Conservation (phyloP, 53 echinoderm and acorn worm genomes). For the Henricia sp. region DNA sequence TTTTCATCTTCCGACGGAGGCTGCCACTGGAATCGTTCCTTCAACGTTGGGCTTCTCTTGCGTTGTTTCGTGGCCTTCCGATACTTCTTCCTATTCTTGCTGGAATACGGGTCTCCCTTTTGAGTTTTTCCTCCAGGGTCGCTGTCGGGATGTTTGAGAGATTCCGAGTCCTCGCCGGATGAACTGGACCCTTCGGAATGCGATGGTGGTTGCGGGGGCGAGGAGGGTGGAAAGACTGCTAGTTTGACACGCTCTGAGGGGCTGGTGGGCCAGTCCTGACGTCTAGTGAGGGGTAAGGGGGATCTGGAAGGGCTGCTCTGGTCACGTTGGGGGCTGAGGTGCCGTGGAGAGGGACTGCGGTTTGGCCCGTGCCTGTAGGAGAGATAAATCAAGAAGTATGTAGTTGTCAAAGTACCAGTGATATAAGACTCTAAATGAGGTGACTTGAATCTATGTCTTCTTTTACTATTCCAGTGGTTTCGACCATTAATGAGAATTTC, state of each 20-base stretch:
- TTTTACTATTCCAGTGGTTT: no score
- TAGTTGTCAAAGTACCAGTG: no score
- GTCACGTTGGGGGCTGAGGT: conserved; percentile 44
- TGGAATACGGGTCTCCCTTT: conserved; percentile 57
- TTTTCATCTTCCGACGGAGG: conserved; percentile 84
- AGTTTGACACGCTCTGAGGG: conserved; percentile 46
- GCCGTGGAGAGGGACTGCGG: conserved; percentile 41
- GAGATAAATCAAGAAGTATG: no score
- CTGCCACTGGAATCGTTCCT: conserved; percentile 82
- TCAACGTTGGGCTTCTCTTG: conserved; percentile 39
- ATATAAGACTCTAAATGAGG: no score
- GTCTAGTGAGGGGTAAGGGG: neutral
- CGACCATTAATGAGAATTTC: no score
- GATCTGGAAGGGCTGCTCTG: conserved; percentile 27
- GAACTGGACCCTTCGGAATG: conserved; percentile 37
- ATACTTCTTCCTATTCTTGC: conserved; percentile 61
- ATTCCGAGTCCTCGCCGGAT: conserved; percentile 2
- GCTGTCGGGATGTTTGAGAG: neutral
- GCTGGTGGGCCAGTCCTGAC: conserved; percentile 23
- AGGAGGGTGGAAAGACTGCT: conserved; percentile 6
- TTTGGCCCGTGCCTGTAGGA: conserved; percentile 45
- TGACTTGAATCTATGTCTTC: no score
- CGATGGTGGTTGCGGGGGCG: neutral
- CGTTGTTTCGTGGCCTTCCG: conserved; percentile 63
- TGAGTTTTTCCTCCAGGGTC: neutral